Conservation (phyloP, 37 sponge, comb jelly and placozoan genomes). For the Chondrosia reniformis region DNA sequence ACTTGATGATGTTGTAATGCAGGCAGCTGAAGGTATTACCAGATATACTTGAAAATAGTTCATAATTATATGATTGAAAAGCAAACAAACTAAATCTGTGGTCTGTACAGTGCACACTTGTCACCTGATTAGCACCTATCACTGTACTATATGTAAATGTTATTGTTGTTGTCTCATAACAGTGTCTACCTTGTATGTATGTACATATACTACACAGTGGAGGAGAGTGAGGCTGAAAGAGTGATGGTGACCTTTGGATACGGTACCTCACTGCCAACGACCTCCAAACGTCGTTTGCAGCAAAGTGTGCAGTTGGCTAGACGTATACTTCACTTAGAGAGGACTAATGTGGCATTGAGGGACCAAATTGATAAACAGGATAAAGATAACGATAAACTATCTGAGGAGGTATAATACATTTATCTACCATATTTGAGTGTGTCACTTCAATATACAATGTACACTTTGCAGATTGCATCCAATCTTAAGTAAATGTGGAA, state of each 20-base stretch:
- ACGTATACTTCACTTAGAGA: slow-evolving; percentile 70
- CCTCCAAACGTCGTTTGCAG: slow-evolving; percentile 68
- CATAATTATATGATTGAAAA: too few species aligned
- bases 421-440: background rate
- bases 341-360: slow-evolving; percentile 38
- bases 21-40: slow-evolving; percentile 90
- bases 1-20: slow-evolving; percentile 79
- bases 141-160: too few species aligned
- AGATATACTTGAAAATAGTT: too few species aligned
- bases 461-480: too few species aligned
- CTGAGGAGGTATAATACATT: slow-evolving; percentile 31
- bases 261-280: slow-evolving; percentile 69
- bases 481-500: too few species aligned
- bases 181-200: too few species aligned
- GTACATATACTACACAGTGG: background rate
- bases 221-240: slow-evolving; percentile 62
- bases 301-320: slow-evolving; percentile 86
- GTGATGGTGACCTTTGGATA: slow-evolving; percentile 80
- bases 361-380: slow-evolving; percentile 32
- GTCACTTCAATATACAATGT: too few species aligned
- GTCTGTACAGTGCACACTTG: background rate
- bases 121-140: background rate
- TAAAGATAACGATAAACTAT: slow-evolving; percentile 4
- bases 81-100: too few species aligned
- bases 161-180: too few species aligned